Evolutionary conservation across 2,113 vertebrate genomes (phyloP).

Genomic region (Aptenodytes patagonicus): DNA sequence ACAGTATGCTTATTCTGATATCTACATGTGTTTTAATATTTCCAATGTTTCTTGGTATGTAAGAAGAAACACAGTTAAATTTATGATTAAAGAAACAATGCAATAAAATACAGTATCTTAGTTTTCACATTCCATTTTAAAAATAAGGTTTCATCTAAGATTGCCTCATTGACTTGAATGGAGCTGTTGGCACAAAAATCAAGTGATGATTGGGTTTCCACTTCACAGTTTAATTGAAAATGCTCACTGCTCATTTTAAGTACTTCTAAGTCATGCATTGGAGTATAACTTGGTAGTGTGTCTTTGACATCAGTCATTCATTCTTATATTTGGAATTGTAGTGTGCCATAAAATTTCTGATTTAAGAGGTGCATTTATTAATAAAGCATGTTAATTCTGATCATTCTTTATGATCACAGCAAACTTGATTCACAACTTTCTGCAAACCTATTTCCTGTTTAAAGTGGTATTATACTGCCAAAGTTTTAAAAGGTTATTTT

Average conservation of each 20-base stretch:
- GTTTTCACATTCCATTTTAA: background rate
- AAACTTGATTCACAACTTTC: slow-evolving; percentile 3
- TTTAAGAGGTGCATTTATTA: slow-evolving; percentile 42
- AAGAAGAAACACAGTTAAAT: background rate
- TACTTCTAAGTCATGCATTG: background rate
- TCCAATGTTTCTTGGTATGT: background rate
- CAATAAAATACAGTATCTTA: background rate
- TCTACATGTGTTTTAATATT: background rate
- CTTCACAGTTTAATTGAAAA: background rate
- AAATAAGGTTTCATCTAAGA: background rate
- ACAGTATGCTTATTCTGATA: background rate
- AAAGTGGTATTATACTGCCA: background rate
- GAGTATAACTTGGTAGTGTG: background rate
- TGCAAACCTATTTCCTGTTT: background rate
- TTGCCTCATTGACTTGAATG: background rate
- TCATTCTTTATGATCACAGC: background rate
- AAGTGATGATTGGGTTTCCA: background rate
- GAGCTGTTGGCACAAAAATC: background rate
- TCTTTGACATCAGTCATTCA: background rate
- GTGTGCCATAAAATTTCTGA: slow-evolving; percentile 67
- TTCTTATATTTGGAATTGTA: background rate
- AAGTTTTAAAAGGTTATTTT: background rate
- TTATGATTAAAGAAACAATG: background rate
- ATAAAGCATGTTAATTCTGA: background rate
- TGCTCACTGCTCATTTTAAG: background rate